Base-by-base conservation (phyloP, 1,140 invertebrate genomes). In the Eumaeus atala region DNA sequence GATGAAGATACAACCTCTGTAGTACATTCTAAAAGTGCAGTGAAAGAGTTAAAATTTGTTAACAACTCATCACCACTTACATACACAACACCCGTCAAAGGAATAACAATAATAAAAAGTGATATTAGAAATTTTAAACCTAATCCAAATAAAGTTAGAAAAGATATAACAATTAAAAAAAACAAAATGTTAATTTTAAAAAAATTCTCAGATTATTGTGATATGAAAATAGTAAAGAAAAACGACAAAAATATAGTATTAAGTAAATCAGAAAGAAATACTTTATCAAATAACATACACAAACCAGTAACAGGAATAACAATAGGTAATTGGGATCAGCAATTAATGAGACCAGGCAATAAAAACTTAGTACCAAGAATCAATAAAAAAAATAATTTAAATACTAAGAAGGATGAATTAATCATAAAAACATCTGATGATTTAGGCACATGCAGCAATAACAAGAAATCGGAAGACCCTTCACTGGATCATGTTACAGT, bases 401-500 rank as follows among this genome's bases (percentile, higher is more conserved):
- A 44, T 8, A 16, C 6, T n/a, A 44, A 44, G 12, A 44, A 14
- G 9, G 12, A 44, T 9, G 17, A 6, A 14, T 3, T 16, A 14
- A 9, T 17, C 9, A 44, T 12, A 9, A 48, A 48, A 11, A 28
- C n/a, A 37, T 10, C 40, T 16, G 21, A 37, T 9, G 28, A 48
- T 3, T 33, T 9, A 34, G 12, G 5, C 35, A 48, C 40, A 44
- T n/a, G 37, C 4, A 18, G 34, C 54, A 62, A 44, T 38, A 58
- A 6, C 58, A 57, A 56, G 58, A 9, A 33, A 58, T 28, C 44
- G 36, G 44, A 35, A 58, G 56, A 60, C 35, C 18, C 18, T 34
- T 16, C 12, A 51, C 9, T 7, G 62, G 76, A 56, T 67, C 4
- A 59, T 42, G 58, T 76, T 37, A 73, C 67, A 9, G 63, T 75